Base-by-base conservation (phyloP, 2,888 invertebrate genomes). In the Torymus auratus region DNA sequence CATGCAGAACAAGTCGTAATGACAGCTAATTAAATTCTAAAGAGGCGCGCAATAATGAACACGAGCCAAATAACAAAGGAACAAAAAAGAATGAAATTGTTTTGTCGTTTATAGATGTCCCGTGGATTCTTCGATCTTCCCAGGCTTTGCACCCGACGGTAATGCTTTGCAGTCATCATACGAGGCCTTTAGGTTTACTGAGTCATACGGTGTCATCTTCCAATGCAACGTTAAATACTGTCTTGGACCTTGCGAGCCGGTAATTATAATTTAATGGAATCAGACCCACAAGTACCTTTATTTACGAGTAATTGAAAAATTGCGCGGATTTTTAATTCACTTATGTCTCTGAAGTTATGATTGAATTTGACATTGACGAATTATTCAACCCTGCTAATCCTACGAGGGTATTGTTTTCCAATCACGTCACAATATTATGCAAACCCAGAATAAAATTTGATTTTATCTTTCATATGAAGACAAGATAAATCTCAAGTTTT, bases 141-240 rank as follows among this genome's bases (percentile, higher is more conserved):
- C 98, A 3, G 96, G 96, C 20, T 98, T 98, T 91, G 95, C 94
- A 70, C 96, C 97, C 64, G 97, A 97, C 87, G 97, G 97, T 80
- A 97, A 97, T 91, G 97, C 83, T 1, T 60, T 86, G 67, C 96
- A 98, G 88, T 97, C 97, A 0, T 94, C 96, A 80, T 98, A 98
- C 89, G 98, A 98, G 92, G 98, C 98, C 0, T 98, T 98, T 93
- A 94, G 98, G 89, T 98, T 98, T 91, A 98, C 98, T 0, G 98
- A 98, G 91, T 98, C 97, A 13, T 98, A 98, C 87, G 98, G 98
- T 70, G 98, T 98, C 82, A 98, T 98, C 90, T 98, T 98, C 94
- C 98, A 98, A 90, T 98, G 98, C 91, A 98, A 98, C 91, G 98
- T 98, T 86, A 98, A 98, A 90, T 98, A 98, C 91, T 98, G 98